A percentile compares a stretch with the other conserved stretches of the same genome.
Conservation (phyloP, 2,113 vertebrate species). For the Ammodramus savannarum region DNA sequence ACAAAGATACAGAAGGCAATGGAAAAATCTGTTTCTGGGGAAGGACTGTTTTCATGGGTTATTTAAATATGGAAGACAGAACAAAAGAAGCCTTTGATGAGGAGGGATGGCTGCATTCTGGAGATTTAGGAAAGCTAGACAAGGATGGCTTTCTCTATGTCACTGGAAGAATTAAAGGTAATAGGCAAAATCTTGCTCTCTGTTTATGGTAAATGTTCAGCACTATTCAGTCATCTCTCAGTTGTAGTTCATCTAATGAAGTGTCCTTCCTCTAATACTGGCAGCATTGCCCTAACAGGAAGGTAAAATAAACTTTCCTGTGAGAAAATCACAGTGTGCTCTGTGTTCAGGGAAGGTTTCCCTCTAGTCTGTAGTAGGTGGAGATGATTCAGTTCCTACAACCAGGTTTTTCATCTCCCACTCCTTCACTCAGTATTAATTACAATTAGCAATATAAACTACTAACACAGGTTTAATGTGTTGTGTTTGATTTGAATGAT, state of each 20-base stretch:
- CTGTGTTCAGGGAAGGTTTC: background rate
- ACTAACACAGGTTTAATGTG: background rate
- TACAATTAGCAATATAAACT: background rate
- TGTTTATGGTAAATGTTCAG: background rate
- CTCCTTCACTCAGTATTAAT: background rate
- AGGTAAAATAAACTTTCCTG: background rate
- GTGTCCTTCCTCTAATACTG: background rate
- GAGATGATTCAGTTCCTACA: background rate
- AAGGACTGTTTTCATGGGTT: conserved; percentile 89
- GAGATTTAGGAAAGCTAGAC: conserved; percentile 81
- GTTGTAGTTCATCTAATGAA: background rate
- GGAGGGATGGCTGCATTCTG: conserved; percentile 87
- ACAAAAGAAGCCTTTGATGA: conserved; percentile 81
- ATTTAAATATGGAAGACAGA: conserved; percentile 86
- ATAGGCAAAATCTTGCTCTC: background rate
- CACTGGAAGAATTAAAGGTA: conserved; percentile 89
- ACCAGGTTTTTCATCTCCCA: background rate
- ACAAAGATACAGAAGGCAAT: conserved; percentile 73
- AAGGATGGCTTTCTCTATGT: conserved; percentile 85
- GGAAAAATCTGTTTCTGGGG: conserved; percentile 91
- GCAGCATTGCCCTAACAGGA: background rate
- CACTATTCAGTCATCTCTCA: background rate
- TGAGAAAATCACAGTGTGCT: background rate
- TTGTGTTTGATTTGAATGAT: background rate
- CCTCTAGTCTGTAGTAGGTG: background rate